Conservation (phyloP, 1,140 invertebrate genomes). For the Euwallacea fornicatus region DNA sequence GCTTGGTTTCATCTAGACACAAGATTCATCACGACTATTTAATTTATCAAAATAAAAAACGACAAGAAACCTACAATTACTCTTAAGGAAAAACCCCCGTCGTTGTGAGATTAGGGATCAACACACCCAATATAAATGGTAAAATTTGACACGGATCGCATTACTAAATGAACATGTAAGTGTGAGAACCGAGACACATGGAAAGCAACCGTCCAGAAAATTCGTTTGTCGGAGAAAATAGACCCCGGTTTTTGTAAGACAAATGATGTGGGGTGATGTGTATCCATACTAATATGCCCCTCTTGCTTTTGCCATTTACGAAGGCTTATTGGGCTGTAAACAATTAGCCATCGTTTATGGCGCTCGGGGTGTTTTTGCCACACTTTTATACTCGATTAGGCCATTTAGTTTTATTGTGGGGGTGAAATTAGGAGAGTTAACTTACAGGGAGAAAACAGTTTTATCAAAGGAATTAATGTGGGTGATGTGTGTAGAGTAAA, state of each 20-base stretch:
- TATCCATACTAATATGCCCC: constrained; percentile 50
- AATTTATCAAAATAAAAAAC: not conserved
- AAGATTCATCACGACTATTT: no score
- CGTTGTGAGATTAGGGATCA: constrained; percentile 26
- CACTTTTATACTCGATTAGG: constrained; percentile 10
- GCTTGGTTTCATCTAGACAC: no score
- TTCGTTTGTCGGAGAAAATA: constrained; percentile 54
- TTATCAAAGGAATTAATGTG: no score
- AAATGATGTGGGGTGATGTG: constrained; percentile 52
- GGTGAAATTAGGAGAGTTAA: not conserved
- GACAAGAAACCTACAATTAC: not conserved
- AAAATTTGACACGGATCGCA: constrained; percentile 36
- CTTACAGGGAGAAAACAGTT: not conserved
- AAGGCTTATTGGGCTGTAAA: constrained; percentile 26
- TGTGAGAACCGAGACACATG: constrained; percentile 40
- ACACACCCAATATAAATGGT: constrained; percentile 35
- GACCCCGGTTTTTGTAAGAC: constrained; percentile 53
- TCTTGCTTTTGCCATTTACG: constrained; percentile 17
- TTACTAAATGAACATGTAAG: constrained; percentile 36
- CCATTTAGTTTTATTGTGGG: constrained; percentile 2
- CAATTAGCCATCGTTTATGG: constrained; percentile 29
- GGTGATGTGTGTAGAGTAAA: no score
- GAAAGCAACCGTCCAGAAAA: constrained; percentile 50
- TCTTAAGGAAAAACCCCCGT: not conserved
- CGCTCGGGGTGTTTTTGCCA: constrained; percentile 7